Evolutionary conservation across 2,888 invertebrate genomes (phyloP).

Genomic region (Aphidoletes aphidimyza): DNA sequence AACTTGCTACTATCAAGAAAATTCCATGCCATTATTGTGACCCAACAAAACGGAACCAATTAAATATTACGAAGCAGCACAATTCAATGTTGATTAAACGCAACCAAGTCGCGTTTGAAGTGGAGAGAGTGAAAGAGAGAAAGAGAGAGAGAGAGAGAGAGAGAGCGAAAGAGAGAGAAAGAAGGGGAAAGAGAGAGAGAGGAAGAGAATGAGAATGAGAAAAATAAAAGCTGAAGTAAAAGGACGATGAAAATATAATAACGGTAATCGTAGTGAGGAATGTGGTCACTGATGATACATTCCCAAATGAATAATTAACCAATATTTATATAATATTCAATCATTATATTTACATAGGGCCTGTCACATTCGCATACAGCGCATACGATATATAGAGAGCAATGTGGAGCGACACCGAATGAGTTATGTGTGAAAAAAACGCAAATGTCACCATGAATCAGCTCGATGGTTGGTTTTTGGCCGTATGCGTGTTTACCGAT

Average conservation of each 20-base stretch:
- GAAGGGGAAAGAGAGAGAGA: background rate
- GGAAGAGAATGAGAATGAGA: background rate
- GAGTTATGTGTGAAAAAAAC: too few species aligned
- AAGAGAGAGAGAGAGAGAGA: too few species aligned
- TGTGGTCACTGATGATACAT: background rate
- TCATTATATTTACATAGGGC: slow-evolving; percentile 11
- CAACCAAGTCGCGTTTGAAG: too few species aligned
- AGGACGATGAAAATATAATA: background rate
- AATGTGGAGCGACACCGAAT: background rate
- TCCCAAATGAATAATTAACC: slow-evolving; percentile 12
- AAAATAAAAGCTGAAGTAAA: too few species aligned
- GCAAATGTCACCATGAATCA: slow-evolving; percentile 3
- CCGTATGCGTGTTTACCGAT: background rate
- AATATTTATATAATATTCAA: slow-evolving; percentile 25
- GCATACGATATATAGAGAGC: too few species aligned
- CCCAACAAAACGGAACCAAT: background rate
- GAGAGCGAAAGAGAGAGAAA: background rate
- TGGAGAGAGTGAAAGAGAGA: too few species aligned
- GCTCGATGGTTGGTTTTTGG: too few species aligned
- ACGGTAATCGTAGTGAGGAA: background rate
- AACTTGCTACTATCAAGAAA: too few species aligned
- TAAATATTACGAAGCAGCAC: too few species aligned
- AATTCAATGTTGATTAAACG: too few species aligned
- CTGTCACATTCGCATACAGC: background rate
- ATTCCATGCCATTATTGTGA: background rate